Base-by-base conservation (phyloP, 2,113 vertebrate species). In the Corythaixoides concolor region DNA sequence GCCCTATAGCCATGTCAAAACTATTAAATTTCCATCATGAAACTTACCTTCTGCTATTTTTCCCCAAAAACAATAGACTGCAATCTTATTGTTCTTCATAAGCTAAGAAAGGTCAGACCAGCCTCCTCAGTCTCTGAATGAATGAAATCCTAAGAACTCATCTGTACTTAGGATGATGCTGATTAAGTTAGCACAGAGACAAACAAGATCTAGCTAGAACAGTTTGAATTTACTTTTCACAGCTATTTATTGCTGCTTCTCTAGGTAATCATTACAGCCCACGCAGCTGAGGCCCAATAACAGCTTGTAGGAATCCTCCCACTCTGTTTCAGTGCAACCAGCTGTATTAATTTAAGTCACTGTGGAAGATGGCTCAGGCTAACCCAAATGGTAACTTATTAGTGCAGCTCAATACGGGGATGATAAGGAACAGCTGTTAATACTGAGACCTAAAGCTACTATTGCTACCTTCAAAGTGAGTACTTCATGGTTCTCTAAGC, bases 181-280 rank as follows among this genome's bases (percentile, higher is more conserved):
- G 80, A 92, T 92, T 68, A 91, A 78, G 84, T 95, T 94, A 95
- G 58, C 16, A 27, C 32, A 58, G 77, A 52, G 76, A 84, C 39
- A 91, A 95, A 95, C 64, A 94, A 91, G 69, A 82, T 91, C 80
- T 76, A 70, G 58, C 84, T 82, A 64, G 77, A 96, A 53, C 84
- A 88, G 81, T 96, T 69, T 89, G 77, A 87, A 91, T 95, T 93
- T 95, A 79, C 89, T 95, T 94, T 94, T 59, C 81, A 60, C 91
- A 93, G 93, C 76, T 90, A 80, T 81, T 92, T 94, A 68, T 85
- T 95, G 60, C 83, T 72, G 89, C 30, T 85, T 81, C 91, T 89
- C 56, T 49, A 70, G 68, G 80, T 95, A 85, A 85, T 85, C 66
- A 73, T 87, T 91, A 82, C 64, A 82, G 69, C 53, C 89, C 80